Base-by-base conservation (phyloP, 1,140 invertebrate species). In the Macrobrachium nipponense region DNA sequence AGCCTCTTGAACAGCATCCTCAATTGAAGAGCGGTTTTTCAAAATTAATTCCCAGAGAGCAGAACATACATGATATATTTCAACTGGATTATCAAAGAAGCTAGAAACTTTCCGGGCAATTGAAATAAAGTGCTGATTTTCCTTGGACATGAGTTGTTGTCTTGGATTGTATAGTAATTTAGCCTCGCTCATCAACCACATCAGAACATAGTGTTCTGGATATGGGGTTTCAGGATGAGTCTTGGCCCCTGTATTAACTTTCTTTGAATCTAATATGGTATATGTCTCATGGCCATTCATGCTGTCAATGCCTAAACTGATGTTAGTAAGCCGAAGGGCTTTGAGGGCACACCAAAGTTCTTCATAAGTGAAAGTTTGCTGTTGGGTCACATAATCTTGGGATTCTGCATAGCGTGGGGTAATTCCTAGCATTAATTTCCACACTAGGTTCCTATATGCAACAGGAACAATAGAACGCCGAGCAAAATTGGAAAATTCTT, bases 401-500 rank as follows among this genome's bases (percentile, higher is more conserved):
- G 61, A 80, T 59, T 89, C 60, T 82, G 87, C 87, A 90, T 92
- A 94, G 95, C 95, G 78, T 7, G 85, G 78, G 8, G 80, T 68
- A 36, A 87, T 62, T 11, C 62, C 75, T 89, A 96, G 91, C 72
- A 97, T 92, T 23, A 98, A 93, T 92, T 97, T 97, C 96, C 97
- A 98, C 27, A 98, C 92, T 87, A 95, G 92, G 90, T 93, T 94
- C 90, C 96, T 94, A 88, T 97, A 95, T n/a, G 94, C 93, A 23
- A 94, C 93, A 60, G 97, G 96, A 90, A 95, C 96, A 90, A 97
- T 97, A 89, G 97, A 96, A 6, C 72, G 68, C 10, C 61, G 75
- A 12, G 78, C 73, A 64, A 80, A 87, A 23, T 51, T n/a, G 90
- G 94, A 94, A 27, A 98, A 90, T 91, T 97, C 97, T 10, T 93